Evolutionary conservation across 2,113 vertebrate species (phyloP), one percentile per base, ranked within the genome.

Genomic region (Myocastor coypus): DNA sequence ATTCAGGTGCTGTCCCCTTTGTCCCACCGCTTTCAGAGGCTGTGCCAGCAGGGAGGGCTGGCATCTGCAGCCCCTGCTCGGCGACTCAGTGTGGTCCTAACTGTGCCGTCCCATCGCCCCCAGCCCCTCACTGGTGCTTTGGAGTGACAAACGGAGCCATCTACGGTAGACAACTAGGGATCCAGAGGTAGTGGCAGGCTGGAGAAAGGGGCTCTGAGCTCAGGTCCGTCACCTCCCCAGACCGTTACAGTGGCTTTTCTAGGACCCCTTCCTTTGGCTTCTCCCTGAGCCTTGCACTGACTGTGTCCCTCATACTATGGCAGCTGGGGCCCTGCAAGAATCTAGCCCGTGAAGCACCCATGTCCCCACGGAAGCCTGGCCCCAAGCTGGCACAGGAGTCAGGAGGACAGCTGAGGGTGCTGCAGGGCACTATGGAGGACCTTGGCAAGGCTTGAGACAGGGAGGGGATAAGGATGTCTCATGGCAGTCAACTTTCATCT

Each of bases 201-300:
- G 46, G 5, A 6, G 0, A 5, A 20, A 42, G 32, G 32, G 28
- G 28, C 32, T 59, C 34, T 17, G 16, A 2, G 17, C 13, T 30
- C 10, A 0, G 2, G 7, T 34, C 22, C 22, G 5, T 55, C 2
- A 1, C 32, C 80, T 28, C 30, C 32, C 55, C 10, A 7, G 13
- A 14, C 71, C 68, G 32, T 20, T 1, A 9, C 1, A 20, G 50
- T 13, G 3, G 4, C 7, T 40, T 37, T 52, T 24, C 68, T 40
- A 3, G 12, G 55, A 57, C 55, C 17, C 55, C 55, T 57, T 57
- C 59, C 22, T 59, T 22, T 30, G 28, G 24, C 78, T 13, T 55
- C 42, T 68, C 50, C 64, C 17, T 8, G 6, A 55, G 59, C 94
- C 40, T 50, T 32, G 57, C 1, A 17, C 14, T 59, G 42, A 59